Percentiles rank a stretch among this genome's conserved stretches.
These are phyloP conservation scores for Neoniphon sammara DNA, from an alignment of 2,797 vertebrate species.

Conservation along the genomic window DNA sequence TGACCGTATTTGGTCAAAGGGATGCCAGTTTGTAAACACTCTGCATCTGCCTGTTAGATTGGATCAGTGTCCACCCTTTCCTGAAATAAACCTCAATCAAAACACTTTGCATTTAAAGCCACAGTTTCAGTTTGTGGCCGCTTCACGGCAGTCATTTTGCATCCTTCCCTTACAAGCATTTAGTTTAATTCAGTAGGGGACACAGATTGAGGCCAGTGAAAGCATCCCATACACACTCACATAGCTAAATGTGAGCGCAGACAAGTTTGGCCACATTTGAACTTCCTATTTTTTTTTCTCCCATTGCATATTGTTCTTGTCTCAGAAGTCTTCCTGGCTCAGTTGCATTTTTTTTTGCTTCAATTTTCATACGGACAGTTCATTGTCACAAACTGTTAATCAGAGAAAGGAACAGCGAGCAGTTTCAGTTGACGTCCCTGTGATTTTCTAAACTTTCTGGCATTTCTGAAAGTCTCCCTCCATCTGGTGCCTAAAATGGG, in stretches of 20 bases:
- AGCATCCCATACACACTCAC: too few relatives aligned
- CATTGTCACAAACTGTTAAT: slow-evolving; percentile 34
- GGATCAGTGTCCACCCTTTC: slow-evolving; percentile 72
- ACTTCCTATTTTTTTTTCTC: not conserved
- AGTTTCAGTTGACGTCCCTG: not conserved
- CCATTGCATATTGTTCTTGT: slow-evolving; percentile 24
- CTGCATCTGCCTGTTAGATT: slow-evolving; percentile 43
- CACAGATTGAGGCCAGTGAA: too few relatives aligned
- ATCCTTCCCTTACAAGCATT: not conserved
- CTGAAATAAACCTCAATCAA: slow-evolving; percentile 54
- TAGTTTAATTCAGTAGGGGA: not conserved
- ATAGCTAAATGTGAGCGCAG: too few relatives aligned
- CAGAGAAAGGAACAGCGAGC: too few relatives aligned
- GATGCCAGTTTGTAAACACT: slow-evolving; percentile 75
- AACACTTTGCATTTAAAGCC: slow-evolving; percentile 51
- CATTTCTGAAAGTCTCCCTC: too few relatives aligned
- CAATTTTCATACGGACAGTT: slow-evolving; percentile 10
- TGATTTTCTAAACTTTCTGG: not conserved
- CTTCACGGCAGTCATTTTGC: slow-evolving; percentile 1
- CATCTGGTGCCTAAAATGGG: not conserved
- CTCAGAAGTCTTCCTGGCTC: not conserved
- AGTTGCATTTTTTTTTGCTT: not conserved
- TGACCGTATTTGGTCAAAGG: slow-evolving; percentile 69
- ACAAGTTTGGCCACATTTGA: too few relatives aligned
- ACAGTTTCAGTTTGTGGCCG: slow-evolving; percentile 3